Percentiles rank a stretch among this genome's conserved stretches.
phyloP scores from a whole-genome alignment of 30 jellyfish, hydroid and myxozoan genomes.

The Rhopilema esculentum region DNA sequence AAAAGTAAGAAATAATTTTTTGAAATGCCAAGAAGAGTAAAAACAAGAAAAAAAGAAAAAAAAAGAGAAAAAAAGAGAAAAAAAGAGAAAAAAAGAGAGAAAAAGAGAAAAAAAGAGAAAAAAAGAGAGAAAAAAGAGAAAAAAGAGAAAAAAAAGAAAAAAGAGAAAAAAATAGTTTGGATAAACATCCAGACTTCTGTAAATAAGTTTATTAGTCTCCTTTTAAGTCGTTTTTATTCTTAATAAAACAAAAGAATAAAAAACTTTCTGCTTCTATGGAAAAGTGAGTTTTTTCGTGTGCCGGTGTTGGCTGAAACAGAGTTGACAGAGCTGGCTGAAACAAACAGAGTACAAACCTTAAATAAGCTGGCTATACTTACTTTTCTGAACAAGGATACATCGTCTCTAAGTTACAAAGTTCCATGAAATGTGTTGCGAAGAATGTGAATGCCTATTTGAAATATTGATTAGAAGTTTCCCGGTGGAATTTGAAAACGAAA shows the following conservation, averaged over 20 bases:
- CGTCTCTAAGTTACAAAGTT: conserved; percentile 71
- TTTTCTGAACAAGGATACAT: conserved; percentile 80
- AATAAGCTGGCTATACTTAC: conserved; percentile 33
- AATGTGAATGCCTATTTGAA: conserved; percentile 78
- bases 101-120: background rate
- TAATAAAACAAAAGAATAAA: no score
- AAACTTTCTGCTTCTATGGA: no score
- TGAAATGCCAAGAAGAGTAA: background rate
- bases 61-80: no score
- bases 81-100: background rate
- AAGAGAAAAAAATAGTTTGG: background rate
- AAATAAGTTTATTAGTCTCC: background rate
- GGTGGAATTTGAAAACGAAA: background rate
- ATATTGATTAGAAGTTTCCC: background rate
- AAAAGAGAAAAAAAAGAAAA: no score
- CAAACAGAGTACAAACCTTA: background rate
- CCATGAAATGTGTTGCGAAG: conserved; percentile 88
- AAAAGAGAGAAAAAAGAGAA: background rate
- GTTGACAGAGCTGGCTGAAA: background rate
- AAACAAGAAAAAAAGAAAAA: no score
- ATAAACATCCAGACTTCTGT: background rate
- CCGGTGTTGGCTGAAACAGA: no score
- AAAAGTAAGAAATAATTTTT: background rate
- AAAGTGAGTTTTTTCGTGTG: no score
- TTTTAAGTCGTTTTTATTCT: no score